Percentiles rank a stretch among this genome's conserved stretches.
Evolutionary conservation across 2,888 invertebrate species (phyloP).

Genomic region (Polydrusus pterygomalis): DNA sequence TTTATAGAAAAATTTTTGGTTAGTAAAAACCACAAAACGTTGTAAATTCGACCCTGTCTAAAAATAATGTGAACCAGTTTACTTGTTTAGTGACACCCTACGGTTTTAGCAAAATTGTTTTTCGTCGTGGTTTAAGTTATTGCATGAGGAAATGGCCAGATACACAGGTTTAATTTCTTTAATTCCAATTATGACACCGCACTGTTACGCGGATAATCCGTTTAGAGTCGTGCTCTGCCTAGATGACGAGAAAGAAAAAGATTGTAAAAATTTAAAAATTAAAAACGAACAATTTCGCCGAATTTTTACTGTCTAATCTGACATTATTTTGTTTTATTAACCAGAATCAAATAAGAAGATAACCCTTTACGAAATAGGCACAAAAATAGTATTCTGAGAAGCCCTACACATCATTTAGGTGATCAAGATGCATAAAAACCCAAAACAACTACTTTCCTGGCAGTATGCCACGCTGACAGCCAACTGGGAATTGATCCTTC

Average conservation of each 20-base stretch:
- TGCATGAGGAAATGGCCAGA: constrained; percentile 65
- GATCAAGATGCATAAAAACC: too few relatives aligned
- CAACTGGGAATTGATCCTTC: too few relatives aligned
- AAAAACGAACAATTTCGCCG: too few relatives aligned
- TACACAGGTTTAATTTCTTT: constrained; percentile 63
- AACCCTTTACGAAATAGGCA: too few relatives aligned
- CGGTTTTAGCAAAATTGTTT: constrained; percentile 69
- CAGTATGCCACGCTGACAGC: too few relatives aligned
- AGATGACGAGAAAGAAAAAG: constrained; percentile 14
- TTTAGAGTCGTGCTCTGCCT: constrained; percentile 64
- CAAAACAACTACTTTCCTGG: too few relatives aligned
- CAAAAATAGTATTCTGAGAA: too few relatives aligned
- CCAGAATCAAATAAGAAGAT: too few relatives aligned
- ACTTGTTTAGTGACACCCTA: constrained; percentile 34
- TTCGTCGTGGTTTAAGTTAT: constrained; percentile 65
- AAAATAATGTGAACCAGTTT: background rate
- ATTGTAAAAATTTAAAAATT: too few relatives aligned
- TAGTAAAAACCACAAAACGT: background rate
- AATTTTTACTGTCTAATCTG: too few relatives aligned
- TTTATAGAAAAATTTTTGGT: background rate
- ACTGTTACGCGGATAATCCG: constrained; percentile 69
- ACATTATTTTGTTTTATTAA: too few relatives aligned
- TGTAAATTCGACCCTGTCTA: background rate
- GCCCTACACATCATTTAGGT: too few relatives aligned
- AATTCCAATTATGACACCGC: constrained; percentile 69